A percentile compares a stretch with the other conserved stretches of the same genome.
Evolutionary conservation across 2,888 invertebrate genomes (phyloP).

Genomic region (Plutella xylostella): DNA sequence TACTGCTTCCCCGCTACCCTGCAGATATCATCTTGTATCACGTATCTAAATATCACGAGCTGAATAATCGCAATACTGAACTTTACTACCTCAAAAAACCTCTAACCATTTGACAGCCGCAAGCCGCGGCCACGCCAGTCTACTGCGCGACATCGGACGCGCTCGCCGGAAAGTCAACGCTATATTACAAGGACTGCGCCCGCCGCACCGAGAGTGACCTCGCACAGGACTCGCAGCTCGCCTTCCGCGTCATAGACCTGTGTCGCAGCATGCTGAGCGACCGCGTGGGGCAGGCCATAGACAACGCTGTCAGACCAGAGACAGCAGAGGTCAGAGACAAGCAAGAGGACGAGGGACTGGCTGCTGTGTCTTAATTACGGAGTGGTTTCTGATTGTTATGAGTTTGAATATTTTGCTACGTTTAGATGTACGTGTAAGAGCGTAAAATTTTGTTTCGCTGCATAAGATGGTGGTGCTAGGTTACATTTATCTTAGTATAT

Average conservation of each 20-base stretch:
- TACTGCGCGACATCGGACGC: constrained; percentile 90
- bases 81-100: background rate
- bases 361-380: too few species aligned
- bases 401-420: too few species aligned
- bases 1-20: too few species aligned
- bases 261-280: constrained; percentile 16
- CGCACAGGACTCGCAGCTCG: constrained; percentile 41
- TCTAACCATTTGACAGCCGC: constrained; percentile 71
- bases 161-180: constrained; percentile 80
- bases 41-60: background rate
- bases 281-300: background rate
- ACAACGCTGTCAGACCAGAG: background rate
- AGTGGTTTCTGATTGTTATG: too few species aligned
- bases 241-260: constrained; percentile 43
- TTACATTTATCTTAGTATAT: too few species aligned
- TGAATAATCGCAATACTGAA: background rate
- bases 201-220: constrained; percentile 66
- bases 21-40: too few species aligned
- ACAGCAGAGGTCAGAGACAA: background rate
- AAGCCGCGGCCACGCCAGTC: constrained; percentile 90
- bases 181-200: constrained; percentile 92
- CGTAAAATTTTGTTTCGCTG: too few species aligned
- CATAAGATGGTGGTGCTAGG: too few species aligned
- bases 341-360: background rate
- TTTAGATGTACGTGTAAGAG: too few species aligned